These are phyloP conservation scores for Tachystola acroxantha DNA, from an alignment of 2,888 invertebrate species.

Conservation along the genomic window DNA sequence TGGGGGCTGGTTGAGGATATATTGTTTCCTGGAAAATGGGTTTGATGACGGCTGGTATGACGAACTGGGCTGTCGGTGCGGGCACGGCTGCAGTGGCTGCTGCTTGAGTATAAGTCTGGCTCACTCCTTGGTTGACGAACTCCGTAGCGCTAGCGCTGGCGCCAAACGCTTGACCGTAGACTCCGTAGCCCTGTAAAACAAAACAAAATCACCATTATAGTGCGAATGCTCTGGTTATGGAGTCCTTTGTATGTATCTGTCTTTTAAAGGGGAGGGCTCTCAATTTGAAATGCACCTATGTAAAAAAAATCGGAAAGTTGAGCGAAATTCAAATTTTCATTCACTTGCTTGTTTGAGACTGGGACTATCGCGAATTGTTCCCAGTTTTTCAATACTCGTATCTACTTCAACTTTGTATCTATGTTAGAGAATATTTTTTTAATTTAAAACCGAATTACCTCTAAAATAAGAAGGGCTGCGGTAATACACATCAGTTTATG, in stretches of 20 bases:
- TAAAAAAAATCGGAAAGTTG: no score
- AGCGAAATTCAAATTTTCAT: no score
- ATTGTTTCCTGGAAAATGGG: conserved; percentile 29
- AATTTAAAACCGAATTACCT: conserved; percentile 25
- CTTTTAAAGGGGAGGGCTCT: no score
- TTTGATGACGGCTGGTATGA: conserved; percentile 44
- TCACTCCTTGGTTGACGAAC: conserved; percentile 5
- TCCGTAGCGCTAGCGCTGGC: conserved; percentile 15
- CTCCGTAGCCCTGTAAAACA: conserved; percentile 19
- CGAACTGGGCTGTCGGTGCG: conserved; percentile 28
- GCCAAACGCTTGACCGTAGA: conserved; percentile 15
- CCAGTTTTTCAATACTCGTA: no score
- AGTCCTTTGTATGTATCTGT: no score
- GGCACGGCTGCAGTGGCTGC: conserved; percentile 15
- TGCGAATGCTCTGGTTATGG: no score
- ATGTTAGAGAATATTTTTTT: no score
- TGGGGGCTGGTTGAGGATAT: conserved; percentile 14
- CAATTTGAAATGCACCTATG: no score
- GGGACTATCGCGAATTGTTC: no score
- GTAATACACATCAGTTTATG: conserved; percentile 24
- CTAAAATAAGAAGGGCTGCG: conserved; percentile 22
- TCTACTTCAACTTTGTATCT: no score
- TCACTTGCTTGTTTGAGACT: no score
- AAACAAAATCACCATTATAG: conserved; percentile 2
- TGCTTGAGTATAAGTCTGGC: conserved; percentile 5